A percentile compares a stretch with the other conserved stretches of the same genome.
Evolutionary conservation across 1,140 invertebrate species (phyloP).

Genomic region (Leptestheria dahalacensis): DNA sequence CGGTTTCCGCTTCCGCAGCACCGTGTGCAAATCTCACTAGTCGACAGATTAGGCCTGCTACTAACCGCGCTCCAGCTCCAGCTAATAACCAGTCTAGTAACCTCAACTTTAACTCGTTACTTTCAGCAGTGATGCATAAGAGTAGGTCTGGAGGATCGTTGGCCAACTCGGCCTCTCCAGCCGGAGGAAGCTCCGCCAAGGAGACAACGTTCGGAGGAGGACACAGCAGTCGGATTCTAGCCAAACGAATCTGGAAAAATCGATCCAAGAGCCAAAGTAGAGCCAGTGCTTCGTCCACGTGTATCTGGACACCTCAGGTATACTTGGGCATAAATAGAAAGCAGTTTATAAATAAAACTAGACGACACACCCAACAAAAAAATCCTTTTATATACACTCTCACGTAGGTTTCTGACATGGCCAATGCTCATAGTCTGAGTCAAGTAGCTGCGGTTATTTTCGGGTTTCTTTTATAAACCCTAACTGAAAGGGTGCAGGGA

Average conservation of each 20-base stretch:
- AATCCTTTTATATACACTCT: too few species aligned
- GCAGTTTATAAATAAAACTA: neutral
- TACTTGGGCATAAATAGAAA: conserved; percentile 27
- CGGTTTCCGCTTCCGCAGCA: too few species aligned
- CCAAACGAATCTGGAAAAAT: conserved; percentile 64
- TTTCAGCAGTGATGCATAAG: neutral
- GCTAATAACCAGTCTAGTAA: neutral
- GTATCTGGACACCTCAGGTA: conserved; percentile 64
- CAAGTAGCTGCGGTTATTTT: neutral
- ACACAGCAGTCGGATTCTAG: conserved; percentile 42
- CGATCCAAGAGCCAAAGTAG: conserved; percentile 61
- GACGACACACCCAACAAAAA: too few species aligned
- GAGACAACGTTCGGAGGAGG: too few species aligned
- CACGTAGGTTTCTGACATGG: neutral
- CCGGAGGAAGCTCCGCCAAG: neutral
- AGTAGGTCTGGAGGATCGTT: neutral
- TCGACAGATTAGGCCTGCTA: too few species aligned
- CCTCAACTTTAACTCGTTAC: neutral
- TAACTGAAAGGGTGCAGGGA: too few species aligned
- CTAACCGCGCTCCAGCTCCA: neutral
- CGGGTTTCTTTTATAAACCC: conserved; percentile 1
- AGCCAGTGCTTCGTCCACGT: conserved; percentile 30
- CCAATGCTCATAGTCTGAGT: neutral
- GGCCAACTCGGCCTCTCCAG: neutral
- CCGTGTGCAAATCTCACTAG: too few species aligned